phyloP scores from a whole-genome alignment of 1,140 invertebrate genomes.

The Radopholus similis region DNA sequence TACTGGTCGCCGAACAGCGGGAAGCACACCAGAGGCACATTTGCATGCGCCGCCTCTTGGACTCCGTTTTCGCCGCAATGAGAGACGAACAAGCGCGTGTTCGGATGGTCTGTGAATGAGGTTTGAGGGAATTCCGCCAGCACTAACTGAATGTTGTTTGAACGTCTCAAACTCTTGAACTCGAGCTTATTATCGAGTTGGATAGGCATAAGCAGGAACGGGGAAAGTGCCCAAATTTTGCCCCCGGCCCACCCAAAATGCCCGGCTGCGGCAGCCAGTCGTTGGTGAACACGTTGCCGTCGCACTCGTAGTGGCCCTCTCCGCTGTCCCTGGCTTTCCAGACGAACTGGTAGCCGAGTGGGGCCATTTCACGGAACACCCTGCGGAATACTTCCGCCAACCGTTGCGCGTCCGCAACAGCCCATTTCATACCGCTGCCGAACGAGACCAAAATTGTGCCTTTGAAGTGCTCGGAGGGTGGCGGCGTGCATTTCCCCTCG shows the following conservation, averaged over 20 bases:
- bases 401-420: slow-evolving; percentile 30
- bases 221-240: too few relatives aligned
- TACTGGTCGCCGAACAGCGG: slow-evolving; percentile 50
- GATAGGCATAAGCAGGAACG: too few relatives aligned
- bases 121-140: too few relatives aligned
- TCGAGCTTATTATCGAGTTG: neutral
- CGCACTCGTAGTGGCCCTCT: too few relatives aligned
- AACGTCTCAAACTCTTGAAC: neutral
- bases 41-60: slow-evolving; percentile 35
- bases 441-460: slow-evolving; percentile 34
- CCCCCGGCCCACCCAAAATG: slow-evolving; percentile 25
- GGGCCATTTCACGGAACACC: too few relatives aligned
- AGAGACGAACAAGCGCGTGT: slow-evolving; percentile 40
- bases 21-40: slow-evolving; percentile 44
- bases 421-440: too few relatives aligned
- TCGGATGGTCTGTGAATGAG: too few relatives aligned
- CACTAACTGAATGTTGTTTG: neutral
- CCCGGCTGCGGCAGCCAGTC: slow-evolving; percentile 1
- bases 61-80: slow-evolving; percentile 47
- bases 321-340: too few relatives aligned
- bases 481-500: too few relatives aligned
- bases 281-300: slow-evolving; percentile 19
- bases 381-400: slow-evolving; percentile 35
- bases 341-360: too few relatives aligned
- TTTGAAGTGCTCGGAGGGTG: too few relatives aligned